A percentile compares a stretch with the other conserved stretches of the same genome.
phyloP scores from a whole-genome alignment of 1,140 invertebrate species.

The Steinernema khuongi region DNA sequence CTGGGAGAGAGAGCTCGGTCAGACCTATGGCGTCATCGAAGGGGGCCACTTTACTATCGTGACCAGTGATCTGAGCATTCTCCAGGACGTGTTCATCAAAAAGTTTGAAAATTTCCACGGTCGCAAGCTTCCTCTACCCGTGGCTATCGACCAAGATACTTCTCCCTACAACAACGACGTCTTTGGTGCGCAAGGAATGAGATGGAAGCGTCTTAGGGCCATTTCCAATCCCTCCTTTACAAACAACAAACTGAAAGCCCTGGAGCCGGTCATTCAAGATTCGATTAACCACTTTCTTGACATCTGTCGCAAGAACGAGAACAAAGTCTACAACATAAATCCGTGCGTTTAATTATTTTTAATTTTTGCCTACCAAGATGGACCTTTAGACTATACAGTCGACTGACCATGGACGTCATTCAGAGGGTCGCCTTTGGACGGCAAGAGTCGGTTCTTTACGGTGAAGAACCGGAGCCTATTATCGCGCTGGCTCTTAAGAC shows the following conservation, averaged over 20 bases:
- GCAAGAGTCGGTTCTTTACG: constrained; percentile 36
- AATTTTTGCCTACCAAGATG: neutral
- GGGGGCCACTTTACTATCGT: constrained; percentile 57
- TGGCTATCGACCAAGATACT: constrained; percentile 26
- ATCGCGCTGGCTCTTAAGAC: neutral
- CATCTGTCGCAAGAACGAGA: neutral
- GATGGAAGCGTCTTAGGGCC: constrained; percentile 43
- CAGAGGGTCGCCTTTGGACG: constrained; percentile 47
- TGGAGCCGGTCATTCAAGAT: neutral
- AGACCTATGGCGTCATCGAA: constrained; percentile 56
- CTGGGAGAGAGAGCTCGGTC: constrained; percentile 42
- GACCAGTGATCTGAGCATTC: constrained; percentile 57
- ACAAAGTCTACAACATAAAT: neutral
- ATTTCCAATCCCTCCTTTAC: constrained; percentile 40
- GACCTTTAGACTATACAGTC: constrained; percentile 40
- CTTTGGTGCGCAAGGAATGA: constrained; percentile 34
- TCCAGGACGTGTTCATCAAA: constrained; percentile 60
- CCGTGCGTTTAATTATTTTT: neutral
- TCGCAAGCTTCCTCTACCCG: constrained; percentile 48
- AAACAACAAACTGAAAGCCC: constrained; percentile 34
- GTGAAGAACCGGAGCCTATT: neutral
- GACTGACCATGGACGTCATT: constrained; percentile 51
- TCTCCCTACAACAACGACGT: constrained; percentile 24
- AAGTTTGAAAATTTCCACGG: constrained; percentile 61
- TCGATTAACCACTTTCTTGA: neutral